A percentile compares a stretch with the other conserved stretches of the same genome.
These are phyloP conservation scores for Haliclona indistincta DNA, from an alignment of 37 sponge, comb jelly and placozoan genomes.

Conservation along the genomic window DNA sequence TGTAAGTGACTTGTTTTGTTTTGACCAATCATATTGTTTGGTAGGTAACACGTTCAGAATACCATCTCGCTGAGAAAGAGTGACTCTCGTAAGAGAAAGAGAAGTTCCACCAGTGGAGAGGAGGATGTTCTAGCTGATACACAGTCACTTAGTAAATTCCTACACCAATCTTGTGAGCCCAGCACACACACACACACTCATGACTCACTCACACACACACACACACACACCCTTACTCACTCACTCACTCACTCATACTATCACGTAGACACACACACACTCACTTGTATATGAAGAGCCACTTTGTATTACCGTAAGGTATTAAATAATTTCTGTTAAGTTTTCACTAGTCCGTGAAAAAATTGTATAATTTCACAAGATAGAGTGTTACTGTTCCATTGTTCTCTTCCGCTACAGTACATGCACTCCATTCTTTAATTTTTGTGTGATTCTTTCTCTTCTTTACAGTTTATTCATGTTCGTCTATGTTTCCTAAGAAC, in stretches of 20 bases:
- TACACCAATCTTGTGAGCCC: no score
- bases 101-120: no score
- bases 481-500: constrained; percentile 62
- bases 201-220: no score
- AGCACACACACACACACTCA: neutral
- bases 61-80: no score
- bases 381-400: constrained; percentile 17
- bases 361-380: neutral
- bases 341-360: neutral
- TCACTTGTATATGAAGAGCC: neutral
- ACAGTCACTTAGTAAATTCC: no score
- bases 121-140: no score
- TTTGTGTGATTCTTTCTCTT: neutral
- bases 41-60: no score
- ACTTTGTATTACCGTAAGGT: no score
- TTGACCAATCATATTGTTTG: no score
- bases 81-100: no score
- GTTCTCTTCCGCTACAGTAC: neutral
- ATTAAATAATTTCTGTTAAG: neutral
- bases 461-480: constrained; percentile 59
- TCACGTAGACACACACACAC: neutral
- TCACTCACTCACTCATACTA: neutral
- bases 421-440: neutral
- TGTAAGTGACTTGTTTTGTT: no score
- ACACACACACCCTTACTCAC: neutral